phyloP scores from a whole-genome alignment of 2,888 invertebrate genomes.

The Scaptomyza parva region DNA sequence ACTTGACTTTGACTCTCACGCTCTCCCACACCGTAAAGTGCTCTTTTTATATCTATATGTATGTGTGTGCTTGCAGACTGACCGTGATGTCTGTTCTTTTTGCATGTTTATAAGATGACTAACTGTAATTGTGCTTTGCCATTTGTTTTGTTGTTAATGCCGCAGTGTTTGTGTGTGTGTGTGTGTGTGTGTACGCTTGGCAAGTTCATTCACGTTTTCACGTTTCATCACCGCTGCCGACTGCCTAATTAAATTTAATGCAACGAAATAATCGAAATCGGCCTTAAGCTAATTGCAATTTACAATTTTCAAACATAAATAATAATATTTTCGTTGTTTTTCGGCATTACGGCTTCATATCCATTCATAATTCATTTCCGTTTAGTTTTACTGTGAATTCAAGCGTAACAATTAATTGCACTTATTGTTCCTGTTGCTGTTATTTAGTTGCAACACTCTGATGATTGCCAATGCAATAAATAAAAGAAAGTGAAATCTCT shows the following conservation, averaged over 20 bases:
- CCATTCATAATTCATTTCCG: conserved; percentile 63
- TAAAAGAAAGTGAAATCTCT: conserved; percentile 75
- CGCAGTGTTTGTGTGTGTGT: conserved; percentile 24
- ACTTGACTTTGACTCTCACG: conserved; percentile 60
- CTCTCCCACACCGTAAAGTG: conserved; percentile 45
- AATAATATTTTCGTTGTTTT: conserved; percentile 25
- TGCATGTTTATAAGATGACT: conserved; percentile 50
- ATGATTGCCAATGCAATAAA: conserved; percentile 64
- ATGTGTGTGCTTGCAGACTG: conserved; percentile 38
- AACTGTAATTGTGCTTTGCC: conserved; percentile 48
- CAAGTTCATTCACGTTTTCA: conserved; percentile 77
- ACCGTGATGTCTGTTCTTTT: conserved; percentile 67
- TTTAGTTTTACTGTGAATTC: conserved; percentile 62
- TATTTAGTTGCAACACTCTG: conserved; percentile 48
- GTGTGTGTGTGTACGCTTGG: conserved; percentile 28
- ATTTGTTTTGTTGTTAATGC: conserved; percentile 38
- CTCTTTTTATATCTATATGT: conserved; percentile 3
- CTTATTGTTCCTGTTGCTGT: conserved; percentile 15
- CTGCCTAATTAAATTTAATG: conserved; percentile 63
- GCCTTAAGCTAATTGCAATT: conserved; percentile 63
- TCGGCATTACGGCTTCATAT: conserved; percentile 17
- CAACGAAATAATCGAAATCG: conserved; percentile 69
- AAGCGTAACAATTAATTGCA: conserved; percentile 75
- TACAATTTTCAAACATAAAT: conserved; percentile 44
- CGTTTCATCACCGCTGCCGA: conserved; percentile 47